Conservation (phyloP, 2,113 vertebrate genomes). For the Caracal caracal region DNA sequence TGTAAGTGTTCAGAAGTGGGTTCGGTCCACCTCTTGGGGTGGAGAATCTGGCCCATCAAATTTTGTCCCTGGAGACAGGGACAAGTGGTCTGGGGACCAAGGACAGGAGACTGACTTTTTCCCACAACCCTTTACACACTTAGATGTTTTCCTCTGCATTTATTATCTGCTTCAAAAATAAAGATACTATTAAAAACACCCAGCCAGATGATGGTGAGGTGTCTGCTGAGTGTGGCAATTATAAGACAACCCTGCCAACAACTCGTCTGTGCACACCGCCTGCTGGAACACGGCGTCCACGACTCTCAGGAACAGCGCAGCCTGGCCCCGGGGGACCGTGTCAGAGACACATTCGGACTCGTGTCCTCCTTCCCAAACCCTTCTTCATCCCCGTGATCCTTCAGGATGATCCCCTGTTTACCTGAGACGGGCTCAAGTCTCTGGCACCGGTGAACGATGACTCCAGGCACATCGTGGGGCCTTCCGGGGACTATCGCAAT, state of each 20-base stretch:
- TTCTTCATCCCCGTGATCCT: background rate
- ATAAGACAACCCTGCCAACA: background rate
- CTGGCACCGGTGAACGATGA: too few species aligned
- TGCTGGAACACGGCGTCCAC: accelerated
- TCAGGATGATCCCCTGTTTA: background rate
- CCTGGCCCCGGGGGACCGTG: background rate
- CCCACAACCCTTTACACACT: too few species aligned
- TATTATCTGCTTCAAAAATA: background rate
- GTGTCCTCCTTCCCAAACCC: background rate
- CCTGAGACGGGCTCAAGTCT: background rate
- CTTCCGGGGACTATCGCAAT: background rate
- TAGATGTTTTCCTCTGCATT: background rate
- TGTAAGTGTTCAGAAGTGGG: background rate
- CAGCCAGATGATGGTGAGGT: background rate
- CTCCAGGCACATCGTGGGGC: background rate
- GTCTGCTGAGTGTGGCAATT: background rate
- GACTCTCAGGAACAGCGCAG: accelerated
- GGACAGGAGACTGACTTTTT: background rate
- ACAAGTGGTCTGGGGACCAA: background rate
- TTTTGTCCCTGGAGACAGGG: background rate
- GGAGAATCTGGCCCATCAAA: background rate
- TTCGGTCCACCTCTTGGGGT: background rate
- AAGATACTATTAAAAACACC: background rate
- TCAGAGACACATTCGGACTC: background rate
- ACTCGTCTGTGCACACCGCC: background rate